Conservation (phyloP, 2,888 invertebrate species). For the Malthinus seriepunctatus region DNA sequence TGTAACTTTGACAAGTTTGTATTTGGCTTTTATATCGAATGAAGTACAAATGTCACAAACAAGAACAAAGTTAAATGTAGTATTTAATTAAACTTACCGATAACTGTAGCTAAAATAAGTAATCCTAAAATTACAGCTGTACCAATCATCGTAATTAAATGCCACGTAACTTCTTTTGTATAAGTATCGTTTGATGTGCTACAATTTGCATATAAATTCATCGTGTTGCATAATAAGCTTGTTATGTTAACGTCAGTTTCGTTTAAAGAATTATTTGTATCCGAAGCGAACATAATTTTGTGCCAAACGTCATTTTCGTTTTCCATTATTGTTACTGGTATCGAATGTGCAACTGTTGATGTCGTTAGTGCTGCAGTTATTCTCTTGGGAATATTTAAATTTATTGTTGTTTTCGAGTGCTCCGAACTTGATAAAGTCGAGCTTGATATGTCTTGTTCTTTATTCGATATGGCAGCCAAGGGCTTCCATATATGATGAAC, state of each 20-base stretch:
- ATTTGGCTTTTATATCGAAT: neutral
- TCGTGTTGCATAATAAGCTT: conserved; percentile 14
- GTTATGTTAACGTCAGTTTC: conserved; percentile 23
- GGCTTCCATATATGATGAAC: conserved; percentile 44
- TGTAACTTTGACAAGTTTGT: conserved; percentile 1
- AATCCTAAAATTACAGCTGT: conserved; percentile 63
- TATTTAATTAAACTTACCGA: conserved; percentile 55
- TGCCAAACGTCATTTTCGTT: conserved; percentile 45
- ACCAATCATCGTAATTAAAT: conserved; percentile 64
- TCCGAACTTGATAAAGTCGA: conserved; percentile 11
- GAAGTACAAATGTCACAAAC: conserved; percentile 3
- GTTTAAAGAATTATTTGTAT: conserved; percentile 29
- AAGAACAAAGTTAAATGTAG: conserved; percentile 2
- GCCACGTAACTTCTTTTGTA: conserved; percentile 54
- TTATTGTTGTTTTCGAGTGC: conserved; percentile 15
- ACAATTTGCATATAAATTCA: conserved; percentile 15
- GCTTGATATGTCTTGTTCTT: conserved; percentile 34
- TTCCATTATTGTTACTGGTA: conserved; percentile 10
- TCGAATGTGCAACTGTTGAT: conserved; percentile 17
- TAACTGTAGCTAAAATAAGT: conserved; percentile 65
- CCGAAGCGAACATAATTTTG: conserved; percentile 41
- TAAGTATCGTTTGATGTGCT: conserved; percentile 18
- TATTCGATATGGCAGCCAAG: conserved; percentile 40
- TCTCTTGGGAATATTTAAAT: conserved; percentile 8
- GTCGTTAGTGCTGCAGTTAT: conserved; percentile 19